Conservation (phyloP, 2,888 invertebrate genomes). For the Busseola fusca region DNA sequence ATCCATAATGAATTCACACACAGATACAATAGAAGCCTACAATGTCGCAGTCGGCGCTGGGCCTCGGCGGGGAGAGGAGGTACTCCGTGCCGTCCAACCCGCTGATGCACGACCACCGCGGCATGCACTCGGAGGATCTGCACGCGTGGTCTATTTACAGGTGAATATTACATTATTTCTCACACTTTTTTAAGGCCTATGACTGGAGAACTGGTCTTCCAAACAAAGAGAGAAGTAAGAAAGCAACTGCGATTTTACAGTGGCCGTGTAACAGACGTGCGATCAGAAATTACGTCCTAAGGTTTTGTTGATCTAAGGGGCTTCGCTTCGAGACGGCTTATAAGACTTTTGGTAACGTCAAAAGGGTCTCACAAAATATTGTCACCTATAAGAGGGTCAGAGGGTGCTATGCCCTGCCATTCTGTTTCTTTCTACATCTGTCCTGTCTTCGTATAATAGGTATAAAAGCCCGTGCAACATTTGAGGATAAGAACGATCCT, state of each 20-base stretch:
- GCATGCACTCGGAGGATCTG: constrained; percentile 96
- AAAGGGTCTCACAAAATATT: background rate
- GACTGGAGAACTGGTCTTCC: background rate
- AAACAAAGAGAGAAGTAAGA: background rate
- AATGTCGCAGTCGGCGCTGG: constrained; percentile 85
- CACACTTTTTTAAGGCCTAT: background rate
- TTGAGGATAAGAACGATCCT: background rate
- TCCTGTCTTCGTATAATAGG: background rate
- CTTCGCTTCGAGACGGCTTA: background rate
- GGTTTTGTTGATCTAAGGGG: background rate
- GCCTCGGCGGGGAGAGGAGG: constrained; percentile 92
- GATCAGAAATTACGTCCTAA: background rate
- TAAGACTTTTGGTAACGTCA: background rate
- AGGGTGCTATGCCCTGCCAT: too few species aligned
- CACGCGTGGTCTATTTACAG: constrained; percentile 99
- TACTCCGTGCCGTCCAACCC: constrained; percentile 96
- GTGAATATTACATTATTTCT: constrained; percentile 75
- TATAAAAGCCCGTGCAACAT: background rate
- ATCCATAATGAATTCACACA: constrained; percentile 24
- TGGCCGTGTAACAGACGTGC: background rate
- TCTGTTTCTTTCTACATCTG: background rate
- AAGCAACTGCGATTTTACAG: background rate
- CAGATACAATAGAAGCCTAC: constrained; percentile 52
- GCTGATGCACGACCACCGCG: constrained; percentile 91
- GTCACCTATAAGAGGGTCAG: background rate